Conservation (phyloP, 2,888 invertebrate species). For the Carabus problematicus region DNA sequence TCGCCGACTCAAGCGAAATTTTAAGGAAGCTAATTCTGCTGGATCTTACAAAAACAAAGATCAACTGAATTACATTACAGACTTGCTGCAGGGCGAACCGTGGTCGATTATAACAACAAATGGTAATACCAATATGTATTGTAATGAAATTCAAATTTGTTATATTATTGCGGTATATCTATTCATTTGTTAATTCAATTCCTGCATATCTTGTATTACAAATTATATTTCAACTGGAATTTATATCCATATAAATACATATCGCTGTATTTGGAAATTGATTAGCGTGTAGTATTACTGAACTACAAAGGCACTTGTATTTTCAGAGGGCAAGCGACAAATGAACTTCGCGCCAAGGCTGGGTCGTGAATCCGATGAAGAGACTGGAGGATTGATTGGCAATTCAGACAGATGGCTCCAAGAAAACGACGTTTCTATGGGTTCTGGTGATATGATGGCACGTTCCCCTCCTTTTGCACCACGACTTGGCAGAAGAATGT, state of each 20-base stretch:
- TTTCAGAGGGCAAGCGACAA: slow-evolving; percentile 51
- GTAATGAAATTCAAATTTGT: neutral
- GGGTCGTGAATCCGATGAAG: slow-evolving; percentile 59
- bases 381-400: slow-evolving; percentile 46
- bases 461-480: slow-evolving; percentile 61
- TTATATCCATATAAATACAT: too few species aligned
- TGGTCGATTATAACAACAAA: slow-evolving; percentile 58
- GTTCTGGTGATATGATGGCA: slow-evolving; percentile 51
- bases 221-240: too few species aligned
- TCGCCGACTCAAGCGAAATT: slow-evolving; percentile 58
- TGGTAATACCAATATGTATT: slow-evolving; percentile 50
- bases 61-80: slow-evolving; percentile 55
- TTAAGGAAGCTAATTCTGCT: slow-evolving; percentile 50
- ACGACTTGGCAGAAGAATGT: slow-evolving; percentile 59
- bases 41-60: slow-evolving; percentile 50
- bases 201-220: slow-evolving; percentile 23
- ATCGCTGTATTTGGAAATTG: too few species aligned
- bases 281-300: too few species aligned
- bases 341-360: slow-evolving; percentile 61
- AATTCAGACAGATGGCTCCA: slow-evolving; percentile 49
- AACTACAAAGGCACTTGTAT: neutral
- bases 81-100: slow-evolving; percentile 56
- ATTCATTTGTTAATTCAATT: slow-evolving; percentile 14
- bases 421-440: slow-evolving; percentile 48
- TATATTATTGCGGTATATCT: too few species aligned